Conservation (phyloP, 2,113 vertebrate genomes). For the Sinocyclocheilus grahami region DNA sequence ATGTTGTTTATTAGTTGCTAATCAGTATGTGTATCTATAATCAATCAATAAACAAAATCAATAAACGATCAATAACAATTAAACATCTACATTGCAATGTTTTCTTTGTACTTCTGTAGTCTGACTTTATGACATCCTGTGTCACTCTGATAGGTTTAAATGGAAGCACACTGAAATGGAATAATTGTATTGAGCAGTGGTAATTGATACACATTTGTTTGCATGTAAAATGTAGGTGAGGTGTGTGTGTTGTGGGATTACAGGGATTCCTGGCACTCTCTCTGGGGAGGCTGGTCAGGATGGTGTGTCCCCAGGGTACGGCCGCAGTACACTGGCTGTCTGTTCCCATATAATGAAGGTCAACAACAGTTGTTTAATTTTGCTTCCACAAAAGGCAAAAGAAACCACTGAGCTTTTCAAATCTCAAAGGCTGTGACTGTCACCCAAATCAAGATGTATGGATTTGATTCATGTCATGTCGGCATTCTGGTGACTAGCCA, state of each 20-base stretch:
- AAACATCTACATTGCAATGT: not conserved
- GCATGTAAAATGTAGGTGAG: not conserved
- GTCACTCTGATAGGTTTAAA: not conserved
- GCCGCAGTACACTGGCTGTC: conserved; percentile 46
- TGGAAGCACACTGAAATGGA: not conserved
- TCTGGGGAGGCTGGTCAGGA: conserved; percentile 44
- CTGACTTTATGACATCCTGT: not conserved
- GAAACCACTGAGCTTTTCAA: conserved; percentile 44
- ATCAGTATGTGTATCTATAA: not conserved
- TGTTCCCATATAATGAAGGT: conserved; percentile 58
- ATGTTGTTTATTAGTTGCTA: not conserved
- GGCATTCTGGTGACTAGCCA: conserved; percentile 48
- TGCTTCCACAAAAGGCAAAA: conserved; percentile 42
- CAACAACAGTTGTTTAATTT: conserved; percentile 65
- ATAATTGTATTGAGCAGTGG: not conserved
- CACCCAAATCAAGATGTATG: conserved; percentile 55
- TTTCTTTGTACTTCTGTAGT: not conserved
- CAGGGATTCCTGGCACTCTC: conserved; percentile 54
- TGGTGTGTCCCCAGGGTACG: conserved; percentile 48
- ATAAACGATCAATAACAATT: not conserved
- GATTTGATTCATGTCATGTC: conserved; percentile 36
- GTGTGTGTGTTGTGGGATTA: conserved; percentile 35
- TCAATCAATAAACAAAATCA: not conserved
- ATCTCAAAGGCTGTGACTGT: conserved; percentile 56
- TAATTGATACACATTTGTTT: not conserved